Evolutionary conservation across 2,113 vertebrate species (phyloP), one percentile per base, ranked within the genome.

Genomic region (Amphiprion percula): DNA sequence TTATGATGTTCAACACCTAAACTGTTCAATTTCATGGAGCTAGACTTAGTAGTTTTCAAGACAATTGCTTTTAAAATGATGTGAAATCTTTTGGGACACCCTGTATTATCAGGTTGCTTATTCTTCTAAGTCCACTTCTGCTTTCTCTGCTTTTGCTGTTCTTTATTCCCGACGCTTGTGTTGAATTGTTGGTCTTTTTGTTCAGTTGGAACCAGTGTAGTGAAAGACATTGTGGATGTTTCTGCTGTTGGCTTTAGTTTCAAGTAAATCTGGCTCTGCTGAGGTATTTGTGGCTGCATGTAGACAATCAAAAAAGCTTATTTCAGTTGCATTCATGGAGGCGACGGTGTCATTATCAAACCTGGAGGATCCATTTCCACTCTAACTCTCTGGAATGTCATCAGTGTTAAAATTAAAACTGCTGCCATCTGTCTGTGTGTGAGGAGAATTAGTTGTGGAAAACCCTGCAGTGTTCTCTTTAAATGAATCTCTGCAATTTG

Each of bases 91-190:
- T 21, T 21, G 21, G 21, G 21, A 21, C 21, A 21, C 21, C 21
- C 21, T 21, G 21, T 21, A 21, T 21, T 21, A 21, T 21, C 9
- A 37, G 33, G 2, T 28, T 71, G 58, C 30, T 58, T 68, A 2
- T 52, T 4, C 16, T 17, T 8, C 68, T 49, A 82, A 46, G 62
- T 68, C 65, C 28, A 82, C 49, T 56, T 55, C 10, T 46, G n/a
- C 41, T 41, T 54, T 12, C 6, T 44, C 14, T 53, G 24, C 10
- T 47, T 49, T 41, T 37, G 47, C 53, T 26, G 39, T 17, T 56
- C n/a, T 66, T 46, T 19, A 50, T 33, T 49, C 9, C 30, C 15
- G 17, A 1, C 26, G 28, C 65, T 53, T 44, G 52, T 69, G 62
- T 59, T 76, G 19, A 79, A 28, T 28, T 70, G 39, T 56, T 7